These are phyloP conservation scores for Chloropsis hardwickii DNA, from an alignment of 2,113 vertebrate genomes.

Conservation along the genomic window DNA sequence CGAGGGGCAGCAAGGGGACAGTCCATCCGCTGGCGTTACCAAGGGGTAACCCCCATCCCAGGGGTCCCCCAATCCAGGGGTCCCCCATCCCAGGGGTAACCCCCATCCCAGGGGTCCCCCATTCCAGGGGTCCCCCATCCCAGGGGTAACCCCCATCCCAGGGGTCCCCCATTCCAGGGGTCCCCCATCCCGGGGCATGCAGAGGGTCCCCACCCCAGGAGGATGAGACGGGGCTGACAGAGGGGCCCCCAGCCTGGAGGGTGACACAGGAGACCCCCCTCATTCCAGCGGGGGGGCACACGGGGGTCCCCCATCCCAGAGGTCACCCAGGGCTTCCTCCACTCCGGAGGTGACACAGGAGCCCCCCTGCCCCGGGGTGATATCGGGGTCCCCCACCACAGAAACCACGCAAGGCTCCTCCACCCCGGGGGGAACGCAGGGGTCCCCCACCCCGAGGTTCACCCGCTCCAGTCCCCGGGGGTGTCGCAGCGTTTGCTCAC, in stretches of 20 bases:
- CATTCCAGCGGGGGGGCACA: not conserved
- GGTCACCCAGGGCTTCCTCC: not conserved
- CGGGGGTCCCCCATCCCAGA: not conserved
- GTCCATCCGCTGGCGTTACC: rapidly evolving
- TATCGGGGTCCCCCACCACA: too few species aligned
- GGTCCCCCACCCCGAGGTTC: not conserved
- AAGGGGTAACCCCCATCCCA: not conserved
- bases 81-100: not conserved
- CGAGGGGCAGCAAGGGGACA: not conserved
- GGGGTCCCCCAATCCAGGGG: too few species aligned
- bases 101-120: too few species aligned
- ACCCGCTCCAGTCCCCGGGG: rapidly evolving
- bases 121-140: not conserved
- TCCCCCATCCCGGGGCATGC: not conserved
- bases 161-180: not conserved
- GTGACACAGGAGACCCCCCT: not conserved
- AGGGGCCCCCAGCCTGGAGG: not conserved
- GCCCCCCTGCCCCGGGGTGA: not conserved
- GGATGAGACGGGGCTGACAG: not conserved
- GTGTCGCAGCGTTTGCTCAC: not conserved
- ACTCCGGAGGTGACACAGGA: not conserved
- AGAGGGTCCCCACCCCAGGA: not conserved
- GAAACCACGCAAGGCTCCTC: not conserved
- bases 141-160: too few species aligned
- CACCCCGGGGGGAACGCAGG: not conserved